Conservation (phyloP, 2,113 vertebrate genomes). For the Cebidichthys violaceus region DNA sequence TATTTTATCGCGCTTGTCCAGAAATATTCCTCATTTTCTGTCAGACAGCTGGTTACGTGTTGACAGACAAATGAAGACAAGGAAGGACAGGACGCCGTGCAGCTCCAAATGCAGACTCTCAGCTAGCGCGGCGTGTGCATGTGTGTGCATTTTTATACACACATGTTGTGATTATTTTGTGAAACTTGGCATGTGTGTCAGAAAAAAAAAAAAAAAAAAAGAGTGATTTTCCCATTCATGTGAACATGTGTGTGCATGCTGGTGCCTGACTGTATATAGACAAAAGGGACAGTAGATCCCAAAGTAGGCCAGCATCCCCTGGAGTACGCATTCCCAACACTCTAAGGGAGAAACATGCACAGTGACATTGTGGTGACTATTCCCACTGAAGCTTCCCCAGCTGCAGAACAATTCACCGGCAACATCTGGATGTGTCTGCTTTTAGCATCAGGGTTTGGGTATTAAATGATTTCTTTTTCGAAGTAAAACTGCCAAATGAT, state of each 20-base stretch:
- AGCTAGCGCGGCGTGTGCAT: not conserved
- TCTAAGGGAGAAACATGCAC: conserved; percentile 58
- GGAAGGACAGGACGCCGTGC: not conserved
- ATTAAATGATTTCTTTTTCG: conserved; percentile 44
- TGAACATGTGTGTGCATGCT: conserved; percentile 33
- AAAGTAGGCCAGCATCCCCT: conserved; percentile 76
- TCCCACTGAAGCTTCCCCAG: conserved; percentile 51
- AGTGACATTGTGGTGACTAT: conserved; percentile 62
- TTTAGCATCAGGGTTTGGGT: conserved; percentile 23
- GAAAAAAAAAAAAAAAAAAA: conserved; percentile 10
- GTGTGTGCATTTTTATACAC: conserved; percentile 13
- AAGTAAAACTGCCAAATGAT: conserved; percentile 57
- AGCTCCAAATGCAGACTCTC: not conserved
- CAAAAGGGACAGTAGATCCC: conserved; percentile 58
- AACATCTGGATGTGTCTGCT: conserved; percentile 67
- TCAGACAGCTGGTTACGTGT: conserved; percentile 3
- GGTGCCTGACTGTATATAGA: conserved; percentile 38
- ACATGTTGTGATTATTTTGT: conserved; percentile 14
- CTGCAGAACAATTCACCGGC: conserved; percentile 52
- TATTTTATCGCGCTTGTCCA: conserved; percentile 32
- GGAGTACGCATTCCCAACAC: conserved; percentile 57
- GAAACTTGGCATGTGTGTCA: conserved; percentile 33
- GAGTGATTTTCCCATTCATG: not conserved
- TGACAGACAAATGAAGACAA: conserved; percentile 40
- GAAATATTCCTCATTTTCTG: conserved; percentile 46